A percentile compares a stretch with the other conserved stretches of the same genome.
These are phyloP conservation scores for Liodrosophila aerea DNA, from an alignment of 2,888 invertebrate genomes.

Conservation along the genomic window DNA sequence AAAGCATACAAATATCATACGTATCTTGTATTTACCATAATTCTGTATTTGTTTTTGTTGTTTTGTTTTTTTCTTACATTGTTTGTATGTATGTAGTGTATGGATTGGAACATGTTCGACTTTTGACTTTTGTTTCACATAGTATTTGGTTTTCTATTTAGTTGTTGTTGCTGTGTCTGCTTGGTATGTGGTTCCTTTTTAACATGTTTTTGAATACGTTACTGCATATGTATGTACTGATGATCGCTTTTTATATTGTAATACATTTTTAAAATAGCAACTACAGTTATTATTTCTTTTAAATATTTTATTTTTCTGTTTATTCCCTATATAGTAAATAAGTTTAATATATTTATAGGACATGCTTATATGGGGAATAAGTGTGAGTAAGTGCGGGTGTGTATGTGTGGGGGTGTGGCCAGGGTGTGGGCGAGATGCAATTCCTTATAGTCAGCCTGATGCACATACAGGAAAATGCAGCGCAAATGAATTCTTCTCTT, in stretches of 20 bases:
- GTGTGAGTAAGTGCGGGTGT: constrained; percentile 26
- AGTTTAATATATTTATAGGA: constrained; percentile 76
- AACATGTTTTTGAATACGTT: constrained; percentile 54
- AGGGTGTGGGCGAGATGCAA: constrained; percentile 19
- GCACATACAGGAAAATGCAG: constrained; percentile 23
- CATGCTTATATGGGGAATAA: constrained; percentile 45
- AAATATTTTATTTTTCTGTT: constrained; percentile 48
- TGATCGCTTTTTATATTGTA: constrained; percentile 51
- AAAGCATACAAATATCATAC: constrained; percentile 71
- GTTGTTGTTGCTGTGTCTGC: constrained; percentile 45
- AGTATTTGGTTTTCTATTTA: constrained; percentile 30
- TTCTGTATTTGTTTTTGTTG: constrained; percentile 13
- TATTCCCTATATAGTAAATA: constrained; percentile 74
- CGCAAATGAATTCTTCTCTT: constrained; percentile 41
- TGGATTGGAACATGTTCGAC: constrained; percentile 42
- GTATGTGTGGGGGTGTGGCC: constrained; percentile 26
- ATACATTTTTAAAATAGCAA: constrained; percentile 77
- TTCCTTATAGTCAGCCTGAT: constrained; percentile 13
- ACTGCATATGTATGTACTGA: constrained; percentile 38
- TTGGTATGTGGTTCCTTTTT: constrained; percentile 63
- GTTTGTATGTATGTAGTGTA: constrained; percentile 25
- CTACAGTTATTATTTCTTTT: constrained; percentile 65
- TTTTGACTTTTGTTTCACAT: constrained; percentile 31
- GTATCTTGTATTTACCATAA: constrained; percentile 37
- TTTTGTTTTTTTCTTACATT: constrained; percentile 25